A percentile compares a stretch with the other conserved stretches of the same genome.
These are phyloP conservation scores for Drosophila prosaltans DNA, from an alignment of 1,140 invertebrate species.

Conservation along the genomic window DNA sequence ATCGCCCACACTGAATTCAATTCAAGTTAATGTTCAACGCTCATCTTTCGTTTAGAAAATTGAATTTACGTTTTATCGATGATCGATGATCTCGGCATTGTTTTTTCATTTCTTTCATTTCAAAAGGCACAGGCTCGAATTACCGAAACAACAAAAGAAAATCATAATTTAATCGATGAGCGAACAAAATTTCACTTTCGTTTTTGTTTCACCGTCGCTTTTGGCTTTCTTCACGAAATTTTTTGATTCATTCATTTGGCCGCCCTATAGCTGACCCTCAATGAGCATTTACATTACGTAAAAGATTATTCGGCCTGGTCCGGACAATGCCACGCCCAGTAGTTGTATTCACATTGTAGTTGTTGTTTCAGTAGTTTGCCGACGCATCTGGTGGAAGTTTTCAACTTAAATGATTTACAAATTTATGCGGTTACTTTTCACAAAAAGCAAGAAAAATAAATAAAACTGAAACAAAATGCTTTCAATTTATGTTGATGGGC, in stretches of 20 bases:
- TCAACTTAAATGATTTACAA: slow-evolving; percentile 61
- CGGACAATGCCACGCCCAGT: slow-evolving; percentile 62
- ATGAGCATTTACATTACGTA: slow-evolving; percentile 48
- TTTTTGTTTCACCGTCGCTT: slow-evolving; percentile 25
- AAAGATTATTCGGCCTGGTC: slow-evolving; percentile 22
- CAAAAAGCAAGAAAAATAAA: slow-evolving; percentile 3
- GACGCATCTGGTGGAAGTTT: slow-evolving; percentile 41
- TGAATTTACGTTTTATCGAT: neutral
- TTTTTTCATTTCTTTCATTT: neutral
- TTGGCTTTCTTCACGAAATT: slow-evolving; percentile 52
- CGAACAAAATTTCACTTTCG: slow-evolving; percentile 71
- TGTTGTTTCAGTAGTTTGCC: slow-evolving; percentile 36
- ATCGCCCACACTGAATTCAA: slow-evolving; percentile 4
- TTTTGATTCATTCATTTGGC: slow-evolving; percentile 48
- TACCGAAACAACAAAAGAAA: slow-evolving; percentile 48
- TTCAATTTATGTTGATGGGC: slow-evolving; percentile 52
- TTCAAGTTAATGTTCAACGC: slow-evolving; percentile 6
- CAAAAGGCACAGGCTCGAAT: slow-evolving; percentile 23
- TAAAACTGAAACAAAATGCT: slow-evolving; percentile 41
- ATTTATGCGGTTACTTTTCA: slow-evolving; percentile 65
- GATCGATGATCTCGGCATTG: neutral
- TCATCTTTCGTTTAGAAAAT: slow-evolving; percentile 9
- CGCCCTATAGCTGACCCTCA: slow-evolving; percentile 58
- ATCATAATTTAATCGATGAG: slow-evolving; percentile 54
- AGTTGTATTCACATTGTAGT: slow-evolving; percentile 20